Evolutionary conservation across 2,888 invertebrate genomes (phyloP).

Genomic region (Platycheirus albimanus): DNA sequence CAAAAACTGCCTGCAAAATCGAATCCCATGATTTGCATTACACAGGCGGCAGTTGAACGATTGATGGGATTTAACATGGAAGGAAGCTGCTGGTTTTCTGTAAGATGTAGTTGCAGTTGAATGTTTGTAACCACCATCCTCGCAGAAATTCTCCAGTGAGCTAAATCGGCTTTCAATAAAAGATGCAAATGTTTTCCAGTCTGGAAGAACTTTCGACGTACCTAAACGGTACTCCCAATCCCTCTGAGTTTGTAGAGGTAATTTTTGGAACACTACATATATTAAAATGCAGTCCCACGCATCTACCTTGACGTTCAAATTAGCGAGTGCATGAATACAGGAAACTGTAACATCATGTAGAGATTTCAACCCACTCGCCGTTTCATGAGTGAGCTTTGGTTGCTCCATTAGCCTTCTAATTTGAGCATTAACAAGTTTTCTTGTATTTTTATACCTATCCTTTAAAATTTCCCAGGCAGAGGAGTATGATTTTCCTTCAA

Average conservation of each 20-base stretch:
- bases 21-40: not conserved
- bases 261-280: not conserved
- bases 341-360: conserved; percentile 1
- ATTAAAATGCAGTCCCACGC: conserved; percentile 8
- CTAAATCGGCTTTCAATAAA: too few relatives aligned
- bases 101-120: not conserved
- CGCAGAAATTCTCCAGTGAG: too few relatives aligned
- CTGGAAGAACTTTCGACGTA: conserved; percentile 2
- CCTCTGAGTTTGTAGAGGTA: not conserved
- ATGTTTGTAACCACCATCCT: not conserved
- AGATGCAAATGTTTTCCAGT: conserved; percentile 4
- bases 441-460: not conserved
- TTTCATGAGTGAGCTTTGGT: too few relatives aligned
- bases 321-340: not conserved
- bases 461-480: conserved; percentile 9
- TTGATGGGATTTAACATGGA: not conserved
- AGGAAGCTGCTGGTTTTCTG: not conserved
- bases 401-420: conserved; percentile 9
- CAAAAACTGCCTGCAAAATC: conserved; percentile 2
- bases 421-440: conserved; percentile 14
- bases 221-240: not conserved
- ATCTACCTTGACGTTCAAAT: not conserved
- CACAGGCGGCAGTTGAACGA: not conserved
- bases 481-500: not conserved
- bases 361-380: too few relatives aligned